Evolutionary conservation across 2,888 invertebrate genomes (phyloP).

Genomic region (Acleris literana): DNA sequence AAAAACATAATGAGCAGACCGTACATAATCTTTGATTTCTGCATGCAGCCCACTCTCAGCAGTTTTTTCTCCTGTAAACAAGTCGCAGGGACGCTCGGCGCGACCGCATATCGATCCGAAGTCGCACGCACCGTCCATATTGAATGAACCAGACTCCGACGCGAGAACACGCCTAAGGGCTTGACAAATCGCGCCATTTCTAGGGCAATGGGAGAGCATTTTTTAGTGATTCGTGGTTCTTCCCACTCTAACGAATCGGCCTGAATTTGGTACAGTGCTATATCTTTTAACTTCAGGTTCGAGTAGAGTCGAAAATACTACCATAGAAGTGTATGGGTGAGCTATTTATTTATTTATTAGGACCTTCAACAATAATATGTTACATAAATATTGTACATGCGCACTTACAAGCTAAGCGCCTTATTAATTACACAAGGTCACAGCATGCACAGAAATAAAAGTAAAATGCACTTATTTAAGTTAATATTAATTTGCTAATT

Average conservation of each 20-base stretch:
- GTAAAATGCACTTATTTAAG: too few relatives aligned
- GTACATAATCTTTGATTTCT: neutral
- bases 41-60: neutral
- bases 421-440: too few relatives aligned
- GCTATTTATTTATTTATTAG: too few relatives aligned
- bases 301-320: too few relatives aligned
- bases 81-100: constrained; percentile 20
- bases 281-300: too few relatives aligned
- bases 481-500: too few relatives aligned
- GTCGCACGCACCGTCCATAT: constrained; percentile 41
- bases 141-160: constrained; percentile 41
- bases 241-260: neutral
- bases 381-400: too few relatives aligned
- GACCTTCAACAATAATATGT: too few relatives aligned
- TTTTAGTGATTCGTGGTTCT: neutral
- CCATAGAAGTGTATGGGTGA: too few relatives aligned
- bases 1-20: too few relatives aligned
- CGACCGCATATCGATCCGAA: constrained; percentile 26
- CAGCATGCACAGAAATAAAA: too few relatives aligned
- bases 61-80: neutral
- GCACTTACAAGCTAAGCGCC: too few relatives aligned
- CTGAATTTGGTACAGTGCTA: neutral
- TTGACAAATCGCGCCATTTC: constrained; percentile 38
- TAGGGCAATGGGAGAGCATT: neutral
- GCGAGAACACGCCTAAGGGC: neutral